These are phyloP conservation scores for Echiichthys vipera DNA, from an alignment of 2,797 vertebrate genomes.

Conservation along the genomic window DNA sequence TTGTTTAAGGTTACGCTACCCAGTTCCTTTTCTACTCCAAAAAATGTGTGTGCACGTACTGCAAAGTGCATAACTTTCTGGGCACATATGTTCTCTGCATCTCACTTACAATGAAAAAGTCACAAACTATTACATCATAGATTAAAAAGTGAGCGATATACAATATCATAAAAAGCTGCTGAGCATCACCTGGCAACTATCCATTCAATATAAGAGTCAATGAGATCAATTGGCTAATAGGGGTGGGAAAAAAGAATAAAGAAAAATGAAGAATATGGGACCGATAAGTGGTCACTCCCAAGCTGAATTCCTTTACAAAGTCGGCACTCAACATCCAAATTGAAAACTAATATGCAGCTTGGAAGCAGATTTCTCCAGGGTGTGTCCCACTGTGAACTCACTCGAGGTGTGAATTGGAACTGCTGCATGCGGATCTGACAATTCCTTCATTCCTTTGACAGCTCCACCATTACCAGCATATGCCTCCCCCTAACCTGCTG, in stretches of 20 bases:
- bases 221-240: too few relatives aligned
- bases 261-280: too few relatives aligned
- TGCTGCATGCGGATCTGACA: conserved; percentile 9
- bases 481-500: conserved; percentile 32
- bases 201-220: too few relatives aligned
- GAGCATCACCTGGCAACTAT: too few relatives aligned
- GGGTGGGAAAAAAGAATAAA: too few relatives aligned
- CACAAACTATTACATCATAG: neutral
- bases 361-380: conserved; percentile 29
- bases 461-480: conserved; percentile 43
- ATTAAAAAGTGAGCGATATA: neutral
- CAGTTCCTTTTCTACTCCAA: neutral
- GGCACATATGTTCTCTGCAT: neutral
- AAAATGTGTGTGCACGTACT: too few relatives aligned
- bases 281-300: conserved; percentile 1
- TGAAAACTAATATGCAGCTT: conserved; percentile 27
- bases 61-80: neutral
- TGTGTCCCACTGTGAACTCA: conserved; percentile 46
- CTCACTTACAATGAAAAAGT: neutral
- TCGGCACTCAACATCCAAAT: neutral
- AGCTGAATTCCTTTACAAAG: conserved; percentile 27
- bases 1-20: neutral
- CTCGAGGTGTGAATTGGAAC: conserved; percentile 23
- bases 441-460: conserved; percentile 32
- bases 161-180: too few relatives aligned